Conservation (phyloP, 2,888 invertebrate genomes). For the Saturnia pavonia region DNA sequence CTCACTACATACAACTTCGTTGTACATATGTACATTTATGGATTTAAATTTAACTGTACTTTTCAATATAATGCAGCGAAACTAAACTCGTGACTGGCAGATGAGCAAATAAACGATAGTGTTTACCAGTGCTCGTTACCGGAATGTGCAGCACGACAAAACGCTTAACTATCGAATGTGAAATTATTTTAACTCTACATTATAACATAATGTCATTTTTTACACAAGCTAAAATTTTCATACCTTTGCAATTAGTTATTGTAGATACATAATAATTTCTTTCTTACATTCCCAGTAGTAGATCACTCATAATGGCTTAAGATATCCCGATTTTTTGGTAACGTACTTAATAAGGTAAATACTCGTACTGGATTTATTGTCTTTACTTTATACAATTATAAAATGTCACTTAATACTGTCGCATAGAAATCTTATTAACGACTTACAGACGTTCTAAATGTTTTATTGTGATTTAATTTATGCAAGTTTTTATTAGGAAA, state of each 20-base stretch:
- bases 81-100: constrained; percentile 37
- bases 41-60: constrained; percentile 27
- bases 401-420: neutral
- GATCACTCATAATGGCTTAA: too few relatives aligned
- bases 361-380: neutral
- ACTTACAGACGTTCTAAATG: neutral
- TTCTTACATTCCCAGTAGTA: neutral
- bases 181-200: neutral
- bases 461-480: neutral
- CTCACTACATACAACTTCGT: too few relatives aligned
- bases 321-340: too few relatives aligned
- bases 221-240: neutral
- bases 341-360: neutral
- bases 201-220: neutral
- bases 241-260: too few relatives aligned
- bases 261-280: neutral
- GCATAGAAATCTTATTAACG: neutral
- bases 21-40: too few relatives aligned
- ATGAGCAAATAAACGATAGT: constrained; percentile 16
- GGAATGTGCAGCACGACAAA: neutral
- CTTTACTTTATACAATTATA: neutral
- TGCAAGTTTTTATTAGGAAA: constrained; percentile 1
- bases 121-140: neutral
- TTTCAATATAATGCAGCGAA: constrained; percentile 31
- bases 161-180: neutral